Conservation (phyloP, 2,797 vertebrate species). For the Microctenopoma steveboyesi region DNA sequence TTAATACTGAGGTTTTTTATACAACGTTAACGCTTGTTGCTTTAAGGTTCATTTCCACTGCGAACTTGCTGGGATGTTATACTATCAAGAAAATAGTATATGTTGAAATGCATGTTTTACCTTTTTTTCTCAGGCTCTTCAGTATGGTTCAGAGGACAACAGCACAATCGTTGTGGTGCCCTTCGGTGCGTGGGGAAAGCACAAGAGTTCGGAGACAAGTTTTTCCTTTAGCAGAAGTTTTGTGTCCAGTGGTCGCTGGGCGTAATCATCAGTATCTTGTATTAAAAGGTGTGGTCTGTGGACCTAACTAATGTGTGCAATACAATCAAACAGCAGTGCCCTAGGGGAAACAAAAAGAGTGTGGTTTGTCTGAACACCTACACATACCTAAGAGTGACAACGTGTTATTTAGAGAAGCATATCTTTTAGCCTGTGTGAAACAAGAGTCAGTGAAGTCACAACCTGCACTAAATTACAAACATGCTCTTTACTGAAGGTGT, state of each 20-base stretch:
- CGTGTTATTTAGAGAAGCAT: conserved; percentile 47
- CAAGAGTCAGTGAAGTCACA: conserved; percentile 32
- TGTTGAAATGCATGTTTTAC: too few species aligned
- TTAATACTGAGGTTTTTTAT: too few species aligned
- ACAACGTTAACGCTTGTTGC: too few species aligned
- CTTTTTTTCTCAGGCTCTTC: conserved; percentile 83
- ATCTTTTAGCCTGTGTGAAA: conserved; percentile 34
- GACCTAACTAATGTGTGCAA: conserved; percentile 76
- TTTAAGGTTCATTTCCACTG: too few species aligned
- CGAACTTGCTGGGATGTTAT: too few species aligned
- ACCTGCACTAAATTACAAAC: conserved; percentile 46
- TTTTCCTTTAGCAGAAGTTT: conserved; percentile 98
- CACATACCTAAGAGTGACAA: conserved; percentile 21
- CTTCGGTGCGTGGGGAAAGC: conserved; percentile 96
- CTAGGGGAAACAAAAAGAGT: conserved; percentile 29
- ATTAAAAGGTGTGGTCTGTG: conserved; percentile 21
- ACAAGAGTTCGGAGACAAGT: conserved; percentile 86
- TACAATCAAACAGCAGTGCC: conserved; percentile 54
- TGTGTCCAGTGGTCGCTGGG: conserved; percentile 95
- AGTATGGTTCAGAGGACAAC: conserved; percentile 97
- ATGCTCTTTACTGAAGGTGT: conserved; percentile 37
- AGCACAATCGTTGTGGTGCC: conserved; percentile 94
- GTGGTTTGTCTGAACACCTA: conserved; percentile 34
- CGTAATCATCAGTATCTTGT: conserved; percentile 72
- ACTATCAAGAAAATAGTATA: too few species aligned